These are phyloP conservation scores for Geopemphigus sp. DNA, from an alignment of 1,140 invertebrate species.

Conservation along the genomic window DNA sequence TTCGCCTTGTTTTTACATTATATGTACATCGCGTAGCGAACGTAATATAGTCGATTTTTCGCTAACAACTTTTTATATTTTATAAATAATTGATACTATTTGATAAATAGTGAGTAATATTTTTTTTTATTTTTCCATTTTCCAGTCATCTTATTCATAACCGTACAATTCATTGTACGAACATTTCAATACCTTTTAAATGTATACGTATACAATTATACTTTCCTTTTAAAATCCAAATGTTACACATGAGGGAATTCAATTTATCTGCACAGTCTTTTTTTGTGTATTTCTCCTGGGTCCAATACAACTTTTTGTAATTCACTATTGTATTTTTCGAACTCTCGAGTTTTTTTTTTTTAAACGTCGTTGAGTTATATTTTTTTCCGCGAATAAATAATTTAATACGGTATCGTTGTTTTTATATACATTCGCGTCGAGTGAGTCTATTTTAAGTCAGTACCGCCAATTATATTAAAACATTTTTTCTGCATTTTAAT, in stretches of 20 bases:
- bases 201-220: no score
- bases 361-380: neutral
- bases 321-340: neutral
- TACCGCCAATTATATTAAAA: no score
- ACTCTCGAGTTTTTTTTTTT: neutral
- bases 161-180: neutral
- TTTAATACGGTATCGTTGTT: neutral
- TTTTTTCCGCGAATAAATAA: neutral
- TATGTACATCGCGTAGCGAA: no score
- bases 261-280: neutral
- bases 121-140: neutral
- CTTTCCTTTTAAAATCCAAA: neutral
- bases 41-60: no score
- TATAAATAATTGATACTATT: no score
- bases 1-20: no score
- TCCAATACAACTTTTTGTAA: neutral
- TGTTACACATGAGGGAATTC: neutral
- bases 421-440: no score
- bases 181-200: neutral
- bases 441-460: no score
- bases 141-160: neutral
- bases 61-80: no score
- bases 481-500: no score
- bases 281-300: neutral
- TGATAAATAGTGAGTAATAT: no score